Percentiles rank a stretch among this genome's conserved stretches.
phyloP scores from a whole-genome alignment of 2,888 invertebrate species.

The Cabera pusaria region DNA sequence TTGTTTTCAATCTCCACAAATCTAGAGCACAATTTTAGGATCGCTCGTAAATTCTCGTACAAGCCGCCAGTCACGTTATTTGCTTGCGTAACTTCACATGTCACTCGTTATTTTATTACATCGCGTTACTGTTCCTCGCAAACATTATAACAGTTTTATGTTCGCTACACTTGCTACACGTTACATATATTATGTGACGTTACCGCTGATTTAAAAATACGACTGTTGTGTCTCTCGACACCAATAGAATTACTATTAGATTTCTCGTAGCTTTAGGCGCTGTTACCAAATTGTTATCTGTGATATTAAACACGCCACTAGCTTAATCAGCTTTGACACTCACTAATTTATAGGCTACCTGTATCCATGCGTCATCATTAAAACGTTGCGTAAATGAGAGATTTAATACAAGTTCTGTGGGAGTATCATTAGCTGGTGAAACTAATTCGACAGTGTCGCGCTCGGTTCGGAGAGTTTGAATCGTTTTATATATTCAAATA shows the following conservation, averaged over 20 bases:
- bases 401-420: conserved; percentile 9
- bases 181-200: conserved; percentile 31
- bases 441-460: conserved; percentile 5
- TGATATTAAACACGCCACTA: conserved; percentile 11
- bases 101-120: conserved; percentile 34
- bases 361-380: conserved; percentile 9
- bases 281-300: conserved; percentile 10
- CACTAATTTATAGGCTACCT: conserved; percentile 3
- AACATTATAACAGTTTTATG: conserved; percentile 37
- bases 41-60: conserved; percentile 39
- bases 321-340: conserved; percentile 13
- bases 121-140: conserved; percentile 33
- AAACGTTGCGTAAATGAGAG: conserved; percentile 7
- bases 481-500: conserved; percentile 31
- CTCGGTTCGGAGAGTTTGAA: conserved; percentile 23
- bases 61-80: conserved; percentile 36
- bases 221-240: background rate
- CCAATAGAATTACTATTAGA: conserved; percentile 1
- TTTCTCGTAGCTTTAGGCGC: conserved; percentile 6
- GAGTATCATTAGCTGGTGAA: conserved; percentile 9
- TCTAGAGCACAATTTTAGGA: conserved; percentile 37
- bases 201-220: conserved; percentile 23
- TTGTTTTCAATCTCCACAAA: conserved; percentile 15
- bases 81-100: conserved; percentile 44
- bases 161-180: conserved; percentile 40